phyloP scores from a whole-genome alignment of 2,888 invertebrate genomes.

The Synergus umbraculus region DNA sequence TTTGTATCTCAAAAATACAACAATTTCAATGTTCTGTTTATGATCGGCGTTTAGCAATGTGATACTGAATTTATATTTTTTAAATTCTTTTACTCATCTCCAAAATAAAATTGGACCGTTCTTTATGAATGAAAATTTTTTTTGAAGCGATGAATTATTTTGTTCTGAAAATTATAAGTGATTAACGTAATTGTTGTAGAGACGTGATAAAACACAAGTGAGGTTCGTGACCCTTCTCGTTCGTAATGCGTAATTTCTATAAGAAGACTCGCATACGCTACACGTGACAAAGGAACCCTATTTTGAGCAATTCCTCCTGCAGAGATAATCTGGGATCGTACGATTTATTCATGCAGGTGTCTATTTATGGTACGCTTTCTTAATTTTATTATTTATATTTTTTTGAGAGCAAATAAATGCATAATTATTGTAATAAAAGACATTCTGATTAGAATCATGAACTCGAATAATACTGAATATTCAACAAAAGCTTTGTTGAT shows the following conservation, averaged over 20 bases:
- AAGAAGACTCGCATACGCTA: conserved; percentile 45
- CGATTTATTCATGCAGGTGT: conserved; percentile 56
- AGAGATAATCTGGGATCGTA: conserved; percentile 49
- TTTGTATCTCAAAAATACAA: too few relatives aligned
- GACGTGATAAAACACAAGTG: conserved; percentile 24
- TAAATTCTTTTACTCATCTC: neutral
- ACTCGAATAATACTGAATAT: too few relatives aligned
- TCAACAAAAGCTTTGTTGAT: too few relatives aligned
- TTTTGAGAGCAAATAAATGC: neutral
- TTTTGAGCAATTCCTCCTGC: conserved; percentile 53
- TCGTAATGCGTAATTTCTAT: conserved; percentile 49
- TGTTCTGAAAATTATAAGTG: neutral
- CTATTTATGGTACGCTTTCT: conserved; percentile 30
- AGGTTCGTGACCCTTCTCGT: conserved; percentile 40
- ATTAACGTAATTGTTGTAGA: neutral
- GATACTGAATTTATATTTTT: neutral
- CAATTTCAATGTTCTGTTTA: too few relatives aligned
- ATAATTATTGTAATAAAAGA: neutral
- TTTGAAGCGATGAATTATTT: neutral
- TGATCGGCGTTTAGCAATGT: neutral
- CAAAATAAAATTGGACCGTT: too few relatives aligned
- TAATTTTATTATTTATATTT: neutral
- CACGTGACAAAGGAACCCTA: conserved; percentile 56
- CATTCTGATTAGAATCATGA: neutral
- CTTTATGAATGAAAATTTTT: neutral